Evolutionary conservation across 2,113 vertebrate genomes (phyloP), one percentile per base, ranked within the genome.

Genomic region (Stomatorhinus ivindoensis): DNA sequence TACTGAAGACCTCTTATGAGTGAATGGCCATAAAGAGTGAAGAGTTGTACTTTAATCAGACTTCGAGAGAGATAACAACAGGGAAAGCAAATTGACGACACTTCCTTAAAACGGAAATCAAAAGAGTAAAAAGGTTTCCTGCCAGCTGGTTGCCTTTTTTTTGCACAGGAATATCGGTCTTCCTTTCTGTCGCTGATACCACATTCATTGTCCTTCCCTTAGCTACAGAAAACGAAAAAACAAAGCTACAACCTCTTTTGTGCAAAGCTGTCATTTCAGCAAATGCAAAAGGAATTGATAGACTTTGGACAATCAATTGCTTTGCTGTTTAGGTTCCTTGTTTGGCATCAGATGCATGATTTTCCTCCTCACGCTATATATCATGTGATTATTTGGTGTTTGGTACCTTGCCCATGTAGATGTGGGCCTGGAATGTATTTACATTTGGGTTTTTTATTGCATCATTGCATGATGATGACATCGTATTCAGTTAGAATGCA

Each of bases 371-470:
- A 4, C 44, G 13, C 21, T 13, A 46, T n/a, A 24, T 24, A 24
- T 19, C 17, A 3, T 47, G 21, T 13, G 21, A 24, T 84, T 21
- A 46, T 84, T 84, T 47, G 80, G 13, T 83, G 10, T 7, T 50
- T 31, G 50, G 48, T 53, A 55, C 89, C 91, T 87, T 88, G 83
- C 90, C 91, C 80, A 90, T 91, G 35, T 73, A 55, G 91, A 91
- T 89, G 88, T 89, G 86, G 87, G 91, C 92, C 93, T 94, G 93
- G 93, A 94, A 93, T 51, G 65, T 90, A 93, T 94, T 93, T 92
- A 65, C 90, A 73, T 86, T 80, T 31, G 87, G 69, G 3, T 24
- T 87, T 89, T 73, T n/a, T 31, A 39, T 65, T 85, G 53, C 3
- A 88, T 86, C 88, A 92, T 55, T 89, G 88, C 89, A 89, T 48